Conservation (phyloP, 1,140 invertebrate species). For the Apis cerana region DNA sequence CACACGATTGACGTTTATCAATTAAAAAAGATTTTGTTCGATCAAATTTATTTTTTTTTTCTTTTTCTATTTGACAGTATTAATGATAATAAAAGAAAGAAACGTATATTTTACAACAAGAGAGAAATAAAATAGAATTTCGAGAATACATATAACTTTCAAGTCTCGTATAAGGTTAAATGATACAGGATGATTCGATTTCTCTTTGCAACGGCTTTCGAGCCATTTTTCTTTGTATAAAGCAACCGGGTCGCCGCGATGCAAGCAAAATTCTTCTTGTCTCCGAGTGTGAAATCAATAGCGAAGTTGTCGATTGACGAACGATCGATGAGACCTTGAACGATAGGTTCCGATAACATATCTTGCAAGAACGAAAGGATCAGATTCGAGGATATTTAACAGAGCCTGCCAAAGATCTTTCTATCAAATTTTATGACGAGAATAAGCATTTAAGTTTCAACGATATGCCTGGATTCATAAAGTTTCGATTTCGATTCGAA, state of each 20-base stretch:
- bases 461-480: no score
- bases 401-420: background rate
- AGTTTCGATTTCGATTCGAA: background rate
- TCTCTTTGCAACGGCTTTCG: background rate
- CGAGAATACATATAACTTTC: no score
- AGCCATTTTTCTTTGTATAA: constrained; percentile 21
- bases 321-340: constrained; percentile 25
- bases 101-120: no score
- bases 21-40: no score
- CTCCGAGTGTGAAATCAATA: constrained; percentile 46
- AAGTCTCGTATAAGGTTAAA: background rate
- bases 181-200: background rate
- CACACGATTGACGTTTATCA: no score
- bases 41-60: no score
- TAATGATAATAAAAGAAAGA: no score
- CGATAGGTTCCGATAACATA: constrained; percentile 8
- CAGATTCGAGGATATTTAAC: background rate
- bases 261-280: constrained; percentile 44
- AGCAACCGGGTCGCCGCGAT: constrained; percentile 47
- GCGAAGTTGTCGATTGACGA: constrained; percentile 41
- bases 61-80: no score
- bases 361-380: background rate
- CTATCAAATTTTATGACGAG: background rate
- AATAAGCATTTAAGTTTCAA: background rate
- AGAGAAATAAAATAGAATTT: no score